These are phyloP conservation scores for Todus mexicanus DNA, from an alignment of 2,797 vertebrate genomes.

Conservation along the genomic window DNA sequence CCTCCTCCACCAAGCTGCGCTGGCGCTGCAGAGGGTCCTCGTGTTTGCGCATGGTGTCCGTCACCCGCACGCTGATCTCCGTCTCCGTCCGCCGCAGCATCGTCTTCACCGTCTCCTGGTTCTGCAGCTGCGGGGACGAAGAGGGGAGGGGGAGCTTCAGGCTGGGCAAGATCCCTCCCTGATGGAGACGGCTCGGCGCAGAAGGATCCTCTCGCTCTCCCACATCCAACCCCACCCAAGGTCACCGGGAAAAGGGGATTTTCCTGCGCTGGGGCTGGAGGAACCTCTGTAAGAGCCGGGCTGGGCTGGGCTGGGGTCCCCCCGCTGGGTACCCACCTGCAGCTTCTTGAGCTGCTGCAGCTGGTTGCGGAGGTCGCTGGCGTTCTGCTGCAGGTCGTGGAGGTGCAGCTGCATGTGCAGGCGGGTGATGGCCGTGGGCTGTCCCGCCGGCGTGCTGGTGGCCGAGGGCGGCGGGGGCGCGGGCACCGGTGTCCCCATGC, in stretches of 20 bases:
- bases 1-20: conserved; percentile 96
- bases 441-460: conserved; percentile 68
- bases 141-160: background rate
- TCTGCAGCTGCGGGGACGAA: conserved; percentile 81
- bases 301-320: fast-evolving
- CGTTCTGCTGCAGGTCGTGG: conserved; percentile 91
- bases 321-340: conserved; percentile 74
- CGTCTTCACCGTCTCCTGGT: conserved; percentile 89
- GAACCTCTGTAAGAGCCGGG: no score
- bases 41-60: conserved; percentile 90
- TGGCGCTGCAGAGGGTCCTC: conserved; percentile 98
- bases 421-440: conserved; percentile 81
- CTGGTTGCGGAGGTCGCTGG: conserved; percentile 92
- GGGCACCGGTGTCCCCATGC: conserved; percentile 85
- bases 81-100: conserved; percentile 91
- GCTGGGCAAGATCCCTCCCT: background rate
- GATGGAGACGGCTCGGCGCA: background rate
- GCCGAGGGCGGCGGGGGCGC: conserved; percentile 73
- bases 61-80: conserved; percentile 91
- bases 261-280: background rate
- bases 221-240: background rate
- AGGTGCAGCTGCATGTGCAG: conserved; percentile 96
- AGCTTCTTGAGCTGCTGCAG: conserved; percentile 89
- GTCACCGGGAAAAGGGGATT: background rate
- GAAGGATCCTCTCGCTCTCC: background rate